Conservation (phyloP, 2,113 vertebrate genomes). For the Otus sunia region DNA sequence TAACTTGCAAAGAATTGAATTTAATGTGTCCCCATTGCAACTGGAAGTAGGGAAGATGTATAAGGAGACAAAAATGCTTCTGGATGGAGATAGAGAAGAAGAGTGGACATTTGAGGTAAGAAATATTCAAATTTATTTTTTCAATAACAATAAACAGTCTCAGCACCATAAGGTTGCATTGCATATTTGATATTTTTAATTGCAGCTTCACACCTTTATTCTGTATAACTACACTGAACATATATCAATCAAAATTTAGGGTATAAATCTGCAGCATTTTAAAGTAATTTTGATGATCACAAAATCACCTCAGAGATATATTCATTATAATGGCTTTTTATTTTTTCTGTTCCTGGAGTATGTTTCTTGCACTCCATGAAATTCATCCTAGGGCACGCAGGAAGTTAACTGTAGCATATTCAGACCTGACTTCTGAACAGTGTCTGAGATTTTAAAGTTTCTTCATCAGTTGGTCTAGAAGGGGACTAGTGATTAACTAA, state of each 20-base stretch:
- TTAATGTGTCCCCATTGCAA: conserved; percentile 81
- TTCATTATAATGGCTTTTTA: not conserved
- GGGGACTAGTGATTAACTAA: not conserved
- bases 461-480: not conserved
- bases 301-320: not conserved
- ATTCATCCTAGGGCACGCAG: not conserved
- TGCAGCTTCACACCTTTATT: not conserved
- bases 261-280: not conserved
- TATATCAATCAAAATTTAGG: not conserved
- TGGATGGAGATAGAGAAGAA: conserved; percentile 85
- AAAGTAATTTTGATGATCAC: not conserved
- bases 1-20: conserved; percentile 90
- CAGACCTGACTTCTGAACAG: not conserved
- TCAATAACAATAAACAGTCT: not conserved
- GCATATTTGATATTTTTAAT: not conserved
- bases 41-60: conserved; percentile 78
- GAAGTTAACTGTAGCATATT: not conserved
- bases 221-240: not conserved
- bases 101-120: conserved; percentile 82
- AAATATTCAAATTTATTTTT: not conserved
- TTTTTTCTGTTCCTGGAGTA: not conserved
- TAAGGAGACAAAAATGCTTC: conserved; percentile 84
- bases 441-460: not conserved
- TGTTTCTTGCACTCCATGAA: not conserved
- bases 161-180: not conserved